phyloP scores from a whole-genome alignment of 2,888 invertebrate genomes.

The Tenthredo livida region DNA sequence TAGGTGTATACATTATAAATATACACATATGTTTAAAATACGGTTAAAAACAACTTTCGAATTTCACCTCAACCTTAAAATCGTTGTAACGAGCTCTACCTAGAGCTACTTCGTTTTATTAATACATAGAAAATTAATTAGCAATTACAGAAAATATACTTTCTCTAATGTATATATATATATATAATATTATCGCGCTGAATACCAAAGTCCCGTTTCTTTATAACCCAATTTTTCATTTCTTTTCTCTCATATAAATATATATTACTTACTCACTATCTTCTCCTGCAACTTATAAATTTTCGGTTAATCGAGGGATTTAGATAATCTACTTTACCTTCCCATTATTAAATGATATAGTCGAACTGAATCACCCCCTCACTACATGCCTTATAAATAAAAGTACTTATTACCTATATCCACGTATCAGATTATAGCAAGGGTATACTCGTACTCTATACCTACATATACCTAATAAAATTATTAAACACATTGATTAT shows the following conservation, averaged over 20 bases:
- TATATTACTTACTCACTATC: background rate
- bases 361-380: background rate
- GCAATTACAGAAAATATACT: background rate
- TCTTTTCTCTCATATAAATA: background rate
- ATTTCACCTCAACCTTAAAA: slow-evolving; percentile 7
- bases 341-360: background rate
- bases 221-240: background rate
- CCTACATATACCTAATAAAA: background rate
- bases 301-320: too few species aligned
- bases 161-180: background rate
- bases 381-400: slow-evolving; percentile 68
- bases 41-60: slow-evolving; percentile 19
- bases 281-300: too few species aligned
- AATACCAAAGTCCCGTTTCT: background rate
- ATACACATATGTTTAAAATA: background rate
- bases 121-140: background rate
- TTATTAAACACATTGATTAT: slow-evolving; percentile 13
- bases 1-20: background rate
- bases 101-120: background rate
- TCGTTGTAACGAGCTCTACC: background rate
- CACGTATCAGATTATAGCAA: background rate
- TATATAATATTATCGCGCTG: background rate
- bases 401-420: slow-evolving; percentile 31
- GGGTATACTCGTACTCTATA: background rate
- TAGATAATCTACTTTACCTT: background rate